A percentile compares a stretch with the other conserved stretches of the same genome.
Conservation (phyloP, 2,113 vertebrate genomes). For the Pundamilia nyererei region DNA sequence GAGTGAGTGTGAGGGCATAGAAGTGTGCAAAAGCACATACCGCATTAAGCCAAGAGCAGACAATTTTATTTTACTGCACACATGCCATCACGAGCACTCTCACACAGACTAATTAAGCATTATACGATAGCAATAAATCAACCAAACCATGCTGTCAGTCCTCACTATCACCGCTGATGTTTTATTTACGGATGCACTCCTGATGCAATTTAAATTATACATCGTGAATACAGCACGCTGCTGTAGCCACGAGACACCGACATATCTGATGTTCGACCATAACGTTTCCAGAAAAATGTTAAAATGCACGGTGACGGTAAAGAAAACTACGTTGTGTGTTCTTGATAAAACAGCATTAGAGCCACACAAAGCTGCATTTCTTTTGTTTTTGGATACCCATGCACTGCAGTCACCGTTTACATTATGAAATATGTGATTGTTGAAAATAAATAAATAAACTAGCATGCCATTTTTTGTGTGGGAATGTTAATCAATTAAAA, state of each 20-base stretch:
- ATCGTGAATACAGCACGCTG: background rate
- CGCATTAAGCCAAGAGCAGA: background rate
- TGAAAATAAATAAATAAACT: background rate
- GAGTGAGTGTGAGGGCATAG: background rate
- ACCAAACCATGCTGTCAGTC: background rate
- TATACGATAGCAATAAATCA: background rate
- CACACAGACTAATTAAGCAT: background rate
- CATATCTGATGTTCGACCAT: background rate
- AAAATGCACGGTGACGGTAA: background rate
- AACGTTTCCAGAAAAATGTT: background rate
- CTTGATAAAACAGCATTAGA: background rate
- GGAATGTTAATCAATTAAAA: background rate
- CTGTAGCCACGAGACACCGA: background rate
- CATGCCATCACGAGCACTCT: background rate
- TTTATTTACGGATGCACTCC: background rate
- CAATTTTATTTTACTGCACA: background rate
- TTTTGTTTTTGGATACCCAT: background rate
- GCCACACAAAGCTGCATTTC: background rate
- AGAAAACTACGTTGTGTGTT: background rate
- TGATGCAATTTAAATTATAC: background rate
- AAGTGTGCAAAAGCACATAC: background rate
- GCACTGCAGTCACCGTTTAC: background rate
- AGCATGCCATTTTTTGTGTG: background rate
- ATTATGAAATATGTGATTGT: background rate
- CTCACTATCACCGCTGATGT: background rate